Conservation (phyloP, 2,797 vertebrate species). For the Microctenopoma stevenorrisi region DNA sequence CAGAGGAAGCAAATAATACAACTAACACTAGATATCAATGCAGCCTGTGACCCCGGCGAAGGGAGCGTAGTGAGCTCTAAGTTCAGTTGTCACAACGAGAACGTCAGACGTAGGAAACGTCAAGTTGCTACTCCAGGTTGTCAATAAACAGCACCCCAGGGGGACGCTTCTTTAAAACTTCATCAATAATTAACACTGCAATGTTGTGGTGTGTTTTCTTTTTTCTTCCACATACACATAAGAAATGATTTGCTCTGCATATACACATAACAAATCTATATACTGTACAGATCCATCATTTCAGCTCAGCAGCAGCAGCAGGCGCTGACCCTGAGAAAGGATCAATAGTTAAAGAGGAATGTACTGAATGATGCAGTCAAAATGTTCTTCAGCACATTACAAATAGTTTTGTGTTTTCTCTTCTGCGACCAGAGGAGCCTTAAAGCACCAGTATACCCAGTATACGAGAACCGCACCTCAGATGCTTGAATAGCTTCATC, state of each 20-base stretch:
- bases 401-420: too few relatives aligned
- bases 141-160: constrained; percentile 14
- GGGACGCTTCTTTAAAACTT: constrained; percentile 16
- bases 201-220: constrained; percentile 13
- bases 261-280: background rate
- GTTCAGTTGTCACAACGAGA: constrained; percentile 12
- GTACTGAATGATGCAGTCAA: too few relatives aligned
- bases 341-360: too few relatives aligned
- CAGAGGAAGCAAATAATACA: constrained; percentile 25
- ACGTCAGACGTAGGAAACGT: constrained; percentile 1
- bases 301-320: background rate
- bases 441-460: background rate
- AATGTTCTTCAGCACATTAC: too few relatives aligned
- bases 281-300: too few relatives aligned
- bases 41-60: constrained; percentile 27
- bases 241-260: background rate
- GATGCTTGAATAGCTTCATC: background rate
- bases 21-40: constrained; percentile 35
- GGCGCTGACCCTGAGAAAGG: too few relatives aligned
- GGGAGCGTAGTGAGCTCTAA: constrained; percentile 34
- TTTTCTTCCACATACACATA: background rate
- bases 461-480: background rate
- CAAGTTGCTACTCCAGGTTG: background rate
- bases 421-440: too few relatives aligned
- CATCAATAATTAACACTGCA: constrained; percentile 33